Evolutionary conservation across 2,888 invertebrate species (phyloP).

Genomic region (Leucoptera coffeella): DNA sequence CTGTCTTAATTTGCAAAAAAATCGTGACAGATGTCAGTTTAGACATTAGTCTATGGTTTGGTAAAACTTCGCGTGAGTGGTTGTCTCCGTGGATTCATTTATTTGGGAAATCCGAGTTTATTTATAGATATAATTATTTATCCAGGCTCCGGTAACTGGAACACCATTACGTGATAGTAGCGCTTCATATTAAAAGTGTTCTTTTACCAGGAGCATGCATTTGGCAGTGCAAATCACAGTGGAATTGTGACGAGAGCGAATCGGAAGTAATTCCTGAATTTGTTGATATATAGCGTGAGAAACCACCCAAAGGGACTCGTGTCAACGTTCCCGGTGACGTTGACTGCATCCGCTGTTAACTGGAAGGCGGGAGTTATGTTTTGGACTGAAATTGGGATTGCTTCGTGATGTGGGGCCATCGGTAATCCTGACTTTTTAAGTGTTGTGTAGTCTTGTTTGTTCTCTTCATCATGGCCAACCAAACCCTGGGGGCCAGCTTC

Average conservation of each 20-base stretch:
- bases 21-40: too few relatives aligned
- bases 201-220: constrained; percentile 46
- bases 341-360: background rate
- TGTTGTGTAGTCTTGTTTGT: constrained; percentile 11
- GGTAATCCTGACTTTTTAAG: constrained; percentile 12
- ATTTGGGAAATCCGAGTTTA: constrained; percentile 22
- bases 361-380: constrained; percentile 18
- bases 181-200: too few relatives aligned
- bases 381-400: constrained; percentile 17
- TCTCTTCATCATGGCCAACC: constrained; percentile 30
- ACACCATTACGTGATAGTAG: constrained; percentile 18
- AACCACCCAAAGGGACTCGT: constrained; percentile 8
- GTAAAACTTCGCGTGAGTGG: constrained; percentile 37
- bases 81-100: constrained; percentile 33
- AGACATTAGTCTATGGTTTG: constrained; percentile 37
- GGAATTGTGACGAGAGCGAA: constrained; percentile 20
- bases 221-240: constrained; percentile 40
- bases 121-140: constrained; percentile 32
- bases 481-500: constrained; percentile 59
- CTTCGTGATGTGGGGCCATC: constrained; percentile 23
- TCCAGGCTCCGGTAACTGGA: constrained; percentile 23
- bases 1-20: too few relatives aligned
- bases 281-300: too few relatives aligned
- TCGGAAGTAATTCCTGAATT: constrained; percentile 18
- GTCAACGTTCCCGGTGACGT: constrained; percentile 1